A percentile compares a stretch with the other conserved stretches of the same genome.
Evolutionary conservation across 1,140 invertebrate genomes (phyloP).

Genomic region (Drosophila navojoa): DNA sequence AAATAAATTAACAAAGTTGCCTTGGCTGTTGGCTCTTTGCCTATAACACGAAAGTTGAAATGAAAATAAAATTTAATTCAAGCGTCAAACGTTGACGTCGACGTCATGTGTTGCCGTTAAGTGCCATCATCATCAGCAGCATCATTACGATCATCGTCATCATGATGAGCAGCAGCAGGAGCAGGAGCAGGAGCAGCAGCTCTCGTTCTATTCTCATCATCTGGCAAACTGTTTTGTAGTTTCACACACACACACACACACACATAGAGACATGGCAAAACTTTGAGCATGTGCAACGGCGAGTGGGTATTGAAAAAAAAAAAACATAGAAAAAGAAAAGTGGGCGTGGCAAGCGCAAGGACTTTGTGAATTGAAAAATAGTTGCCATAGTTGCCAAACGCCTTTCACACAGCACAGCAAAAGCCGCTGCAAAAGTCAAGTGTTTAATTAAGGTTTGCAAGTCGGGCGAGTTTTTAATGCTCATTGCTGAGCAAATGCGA

Average conservation of each 20-base stretch:
- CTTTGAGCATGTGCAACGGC: slow-evolving; percentile 25
- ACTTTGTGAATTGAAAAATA: slow-evolving; percentile 54
- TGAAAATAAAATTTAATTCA: slow-evolving; percentile 70
- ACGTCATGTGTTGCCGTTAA: slow-evolving; percentile 65
- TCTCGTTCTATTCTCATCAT: slow-evolving; percentile 48
- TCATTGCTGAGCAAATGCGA: slow-evolving; percentile 44
- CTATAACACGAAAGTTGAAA: slow-evolving; percentile 65
- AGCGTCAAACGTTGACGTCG: slow-evolving; percentile 27
- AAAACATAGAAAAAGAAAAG: not conserved
- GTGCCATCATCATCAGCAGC: slow-evolving; percentile 60
- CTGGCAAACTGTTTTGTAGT: slow-evolving; percentile 53
- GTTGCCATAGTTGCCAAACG: slow-evolving; percentile 44
- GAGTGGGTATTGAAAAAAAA: not conserved
- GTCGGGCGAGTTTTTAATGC: slow-evolving; percentile 53
- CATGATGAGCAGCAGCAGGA: not conserved
- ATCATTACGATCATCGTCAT: slow-evolving; percentile 11
- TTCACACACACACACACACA: slow-evolving; percentile 29
- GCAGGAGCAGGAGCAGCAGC: not conserved
- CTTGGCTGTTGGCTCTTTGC: slow-evolving; percentile 60
- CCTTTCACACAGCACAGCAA: slow-evolving; percentile 13
- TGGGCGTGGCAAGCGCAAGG: not conserved
- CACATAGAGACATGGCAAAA: slow-evolving; percentile 23
- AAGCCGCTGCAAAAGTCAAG: slow-evolving; percentile 48
- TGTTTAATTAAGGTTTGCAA: slow-evolving; percentile 64
- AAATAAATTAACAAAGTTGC: slow-evolving; percentile 69